phyloP scores from a whole-genome alignment of 2,113 vertebrate genomes.

The Serilophus lunatus region DNA sequence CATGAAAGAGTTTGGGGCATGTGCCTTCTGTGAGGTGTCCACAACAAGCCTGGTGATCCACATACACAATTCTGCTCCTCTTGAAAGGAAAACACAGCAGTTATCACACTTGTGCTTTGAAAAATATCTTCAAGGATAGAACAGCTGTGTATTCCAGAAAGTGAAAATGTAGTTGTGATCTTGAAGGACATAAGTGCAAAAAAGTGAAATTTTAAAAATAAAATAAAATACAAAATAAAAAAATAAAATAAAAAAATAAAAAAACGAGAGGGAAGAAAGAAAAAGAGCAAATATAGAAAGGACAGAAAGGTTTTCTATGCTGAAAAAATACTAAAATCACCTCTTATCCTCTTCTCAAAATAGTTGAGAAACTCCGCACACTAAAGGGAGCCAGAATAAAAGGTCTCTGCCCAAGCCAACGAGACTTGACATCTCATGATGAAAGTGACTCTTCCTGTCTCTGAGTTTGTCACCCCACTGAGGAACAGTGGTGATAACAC shows the following conservation, averaged over 20 bases:
- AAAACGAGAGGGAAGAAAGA: neutral
- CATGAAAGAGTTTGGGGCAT: neutral
- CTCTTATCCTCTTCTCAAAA: neutral
- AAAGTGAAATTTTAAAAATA: neutral
- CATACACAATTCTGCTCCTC: neutral
- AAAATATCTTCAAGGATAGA: neutral
- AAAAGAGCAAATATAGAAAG: neutral
- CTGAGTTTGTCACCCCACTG: neutral
- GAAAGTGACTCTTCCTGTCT: conserved; percentile 7
- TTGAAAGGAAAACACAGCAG: neutral
- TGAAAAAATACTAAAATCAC: neutral
- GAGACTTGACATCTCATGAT: neutral
- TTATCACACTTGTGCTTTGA: neutral
- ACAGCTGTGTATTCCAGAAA: neutral
- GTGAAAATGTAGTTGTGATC: neutral
- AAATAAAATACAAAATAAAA: neutral
- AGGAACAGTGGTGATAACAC: neutral
- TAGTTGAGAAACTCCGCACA: neutral
- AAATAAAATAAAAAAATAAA: no score
- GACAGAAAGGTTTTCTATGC: neutral
- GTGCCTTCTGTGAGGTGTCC: neutral
- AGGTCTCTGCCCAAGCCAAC: neutral
- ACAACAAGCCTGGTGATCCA: neutral
- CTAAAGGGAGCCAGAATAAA: neutral
- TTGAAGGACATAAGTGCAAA: neutral